phyloP scores from a whole-genome alignment of 2,888 invertebrate genomes.

The Odontocerum albicorne region DNA sequence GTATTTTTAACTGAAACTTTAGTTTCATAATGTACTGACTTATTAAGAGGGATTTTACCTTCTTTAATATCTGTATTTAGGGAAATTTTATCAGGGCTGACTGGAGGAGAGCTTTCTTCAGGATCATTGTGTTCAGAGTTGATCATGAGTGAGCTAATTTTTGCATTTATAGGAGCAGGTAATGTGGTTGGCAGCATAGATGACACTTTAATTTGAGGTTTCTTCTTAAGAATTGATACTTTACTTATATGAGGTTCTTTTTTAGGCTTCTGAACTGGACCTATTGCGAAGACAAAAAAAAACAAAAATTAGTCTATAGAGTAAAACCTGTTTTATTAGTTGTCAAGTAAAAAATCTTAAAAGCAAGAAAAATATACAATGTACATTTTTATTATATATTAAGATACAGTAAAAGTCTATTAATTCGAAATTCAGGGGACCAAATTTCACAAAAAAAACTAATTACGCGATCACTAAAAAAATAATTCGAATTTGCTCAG shows the following conservation, averaged over 20 bases:
- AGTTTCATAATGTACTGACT: neutral
- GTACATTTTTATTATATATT: too few species aligned
- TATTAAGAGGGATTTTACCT: conserved; percentile 38
- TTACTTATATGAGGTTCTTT: conserved; percentile 53
- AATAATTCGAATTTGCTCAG: too few species aligned
- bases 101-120: conserved; percentile 60
- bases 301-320: too few species aligned
- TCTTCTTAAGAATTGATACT: conserved; percentile 63
- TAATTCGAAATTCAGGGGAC: too few species aligned
- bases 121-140: conserved; percentile 63
- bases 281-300: too few species aligned
- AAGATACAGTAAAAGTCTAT: too few species aligned
- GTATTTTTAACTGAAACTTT: neutral
- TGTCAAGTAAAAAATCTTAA: too few species aligned
- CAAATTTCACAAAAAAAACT: too few species aligned
- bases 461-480: too few species aligned
- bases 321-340: too few species aligned
- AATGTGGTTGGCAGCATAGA: conserved; percentile 43
- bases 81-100: conserved; percentile 45
- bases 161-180: too few species aligned
- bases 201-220: conserved; percentile 41
- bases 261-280: conserved; percentile 42
- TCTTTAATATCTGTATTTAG: conserved; percentile 9
- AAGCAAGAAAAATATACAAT: too few species aligned
- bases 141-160: conserved; percentile 56